Base-by-base conservation (phyloP, 1,140 invertebrate species). In the Nymphalis io region DNA sequence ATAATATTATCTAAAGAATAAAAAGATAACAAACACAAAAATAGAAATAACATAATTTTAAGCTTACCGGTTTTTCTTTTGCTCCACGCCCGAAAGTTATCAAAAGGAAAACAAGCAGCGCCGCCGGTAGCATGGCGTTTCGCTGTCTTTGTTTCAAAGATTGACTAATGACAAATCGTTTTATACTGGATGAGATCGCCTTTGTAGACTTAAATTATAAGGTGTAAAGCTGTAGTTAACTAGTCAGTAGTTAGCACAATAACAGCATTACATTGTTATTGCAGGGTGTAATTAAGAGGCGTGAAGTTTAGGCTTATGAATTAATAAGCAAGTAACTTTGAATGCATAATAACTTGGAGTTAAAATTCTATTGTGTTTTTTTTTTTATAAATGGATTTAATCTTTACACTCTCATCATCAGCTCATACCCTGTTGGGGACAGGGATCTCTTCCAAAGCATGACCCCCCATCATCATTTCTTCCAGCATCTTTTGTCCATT, bases 61-160 rank as follows among this genome's bases (percentile, higher is more conserved):
- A 53, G 53, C 84, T 86, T 81, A 90, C 88, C 68, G 85, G 85
- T 73, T 84, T 89, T 51, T 87, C 79, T 57, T 90, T 89, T 2
- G 60, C 80, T 3, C 76, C 79, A 23, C 76, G 61, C 8, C 73
- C 76, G 61, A 75, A 60, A n/a, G 72, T 40, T 20, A 81, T 16
- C 2, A 86, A 59, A 27, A 70, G 65, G 21, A 79, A 61, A 15
- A 84, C 60, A 38, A 76, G 75, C 68, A 88, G 71, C 69, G 78
- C 75, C 66, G 74, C 76, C 21, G 75, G 68, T 63, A 72, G 75
- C 87, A 89, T 90, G 79, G 74, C 86, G 75, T 73, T 72, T 69
- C 70, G 46, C 21, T 61, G 60, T 59, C 42, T 59, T 69, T 18
- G 60, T 18, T 21, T 4, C 11, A 48, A 27, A 8, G 27, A 33